Evolutionary conservation across 2,797 vertebrate species (phyloP), one percentile per base, ranked within the genome.

Genomic region (Gymnothorax reevesii): DNA sequence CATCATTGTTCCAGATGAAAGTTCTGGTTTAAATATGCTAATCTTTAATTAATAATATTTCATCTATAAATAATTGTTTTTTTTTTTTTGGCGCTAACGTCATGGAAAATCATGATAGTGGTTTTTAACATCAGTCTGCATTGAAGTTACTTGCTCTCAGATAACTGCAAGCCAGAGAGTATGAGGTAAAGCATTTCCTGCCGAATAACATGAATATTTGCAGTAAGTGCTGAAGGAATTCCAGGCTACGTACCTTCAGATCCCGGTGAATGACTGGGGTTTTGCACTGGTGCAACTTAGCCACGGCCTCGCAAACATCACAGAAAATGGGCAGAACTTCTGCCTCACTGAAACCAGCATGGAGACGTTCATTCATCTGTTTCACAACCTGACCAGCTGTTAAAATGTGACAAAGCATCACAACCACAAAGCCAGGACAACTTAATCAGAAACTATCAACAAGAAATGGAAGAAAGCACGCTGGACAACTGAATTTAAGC

Each of bases 331-430:
- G 95, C 87, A 99, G 93, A 7, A 99, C 97, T 93, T 99, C 99
- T 0, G 95, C 88, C 92, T 99, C 98, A 0, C 93, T 97, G 91
- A 99, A 99, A 83, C 99, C 99, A 6, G 97, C 96, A 59, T 97
- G 97, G 85, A 99, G 90, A 66, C 96, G 95, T 95, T 97, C 97
- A 90, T 99, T 99, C 99, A 99, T 99, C 94, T 99, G 98, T 92
- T 98, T 98, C 91, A 99, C 98, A 87, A 99, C 97, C 88, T 99
- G 98, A n/a, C 99, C 99, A 86, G 97, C 97, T 98, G 87, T 88
- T 9, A 82, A 85, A 12, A 82, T 4, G 17, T 15, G 52, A 86
- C 9, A 8, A 55, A 57, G 83, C 27, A 59, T 80, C 20, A 80
- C 22, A 80, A n/a, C 52, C 77, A 80, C 7, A 80, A n/a, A 9